Evolutionary conservation across 2,113 vertebrate species (phyloP).

Genomic region (Amia ocellicauda): DNA sequence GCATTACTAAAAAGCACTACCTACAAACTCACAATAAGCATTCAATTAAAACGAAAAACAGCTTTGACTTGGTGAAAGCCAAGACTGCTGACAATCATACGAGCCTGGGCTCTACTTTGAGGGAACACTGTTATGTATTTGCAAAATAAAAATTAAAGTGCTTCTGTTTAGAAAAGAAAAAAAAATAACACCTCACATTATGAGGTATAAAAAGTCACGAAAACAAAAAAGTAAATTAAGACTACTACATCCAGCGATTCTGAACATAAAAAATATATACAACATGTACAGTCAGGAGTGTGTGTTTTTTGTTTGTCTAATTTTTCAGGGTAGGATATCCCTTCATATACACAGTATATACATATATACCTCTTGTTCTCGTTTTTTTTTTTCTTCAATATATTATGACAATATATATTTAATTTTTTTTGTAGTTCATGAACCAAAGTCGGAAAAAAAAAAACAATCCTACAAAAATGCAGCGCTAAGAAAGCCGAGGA

Average conservation of each 20-base stretch:
- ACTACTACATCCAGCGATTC: conserved; percentile 68
- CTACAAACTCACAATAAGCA: conserved; percentile 31
- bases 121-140: conserved; percentile 67
- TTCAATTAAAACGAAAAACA: conserved; percentile 11
- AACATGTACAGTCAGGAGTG: conserved; percentile 65
- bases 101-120: conserved; percentile 20
- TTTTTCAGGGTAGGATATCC: conserved; percentile 53
- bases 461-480: conserved; percentile 57
- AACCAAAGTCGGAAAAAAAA: conserved; percentile 37
- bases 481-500: conserved; percentile 51
- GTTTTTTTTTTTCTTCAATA: conserved; percentile 56
- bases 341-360: conserved; percentile 79
- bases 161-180: conserved; percentile 73
- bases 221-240: conserved; percentile 56
- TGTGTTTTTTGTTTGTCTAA: conserved; percentile 32
- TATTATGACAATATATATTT: conserved; percentile 78
- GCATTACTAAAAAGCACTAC: conserved; percentile 33
- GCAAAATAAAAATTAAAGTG: conserved; percentile 89
- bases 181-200: conserved; percentile 66
- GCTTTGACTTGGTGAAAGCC: conserved; percentile 45
- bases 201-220: conserved; percentile 69
- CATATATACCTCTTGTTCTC: conserved; percentile 62
- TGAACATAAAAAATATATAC: conserved; percentile 70
- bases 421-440: conserved; percentile 54
- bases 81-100: conserved; percentile 52